These are phyloP conservation scores for Ochropleura plecta DNA, from an alignment of 2,888 invertebrate genomes.

Conservation along the genomic window DNA sequence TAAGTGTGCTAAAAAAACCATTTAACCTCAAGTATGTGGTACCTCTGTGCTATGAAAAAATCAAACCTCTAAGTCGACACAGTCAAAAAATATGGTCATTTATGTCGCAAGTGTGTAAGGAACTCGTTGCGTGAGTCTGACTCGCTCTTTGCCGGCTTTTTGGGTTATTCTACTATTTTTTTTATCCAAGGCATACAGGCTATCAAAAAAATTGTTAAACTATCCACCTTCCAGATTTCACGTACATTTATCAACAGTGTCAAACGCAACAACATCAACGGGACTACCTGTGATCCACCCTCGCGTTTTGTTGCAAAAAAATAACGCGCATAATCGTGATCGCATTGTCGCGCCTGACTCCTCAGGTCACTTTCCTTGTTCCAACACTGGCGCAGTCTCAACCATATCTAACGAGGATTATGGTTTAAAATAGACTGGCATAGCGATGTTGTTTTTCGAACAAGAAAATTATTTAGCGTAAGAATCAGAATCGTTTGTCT, in stretches of 20 bases:
- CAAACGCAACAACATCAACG: constrained; percentile 55
- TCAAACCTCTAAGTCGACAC: no score
- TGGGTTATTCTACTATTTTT: neutral
- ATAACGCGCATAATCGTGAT: constrained; percentile 73
- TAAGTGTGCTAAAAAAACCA: no score
- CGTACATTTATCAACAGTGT: constrained; percentile 41
- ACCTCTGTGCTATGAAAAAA: no score
- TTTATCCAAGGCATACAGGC: neutral
- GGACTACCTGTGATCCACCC: constrained; percentile 65
- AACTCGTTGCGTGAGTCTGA: no score
- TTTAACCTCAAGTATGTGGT: no score
- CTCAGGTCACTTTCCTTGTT: constrained; percentile 69
- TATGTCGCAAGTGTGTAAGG: no score
- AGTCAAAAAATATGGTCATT: no score
- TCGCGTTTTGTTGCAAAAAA: constrained; percentile 73
- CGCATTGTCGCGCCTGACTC: constrained; percentile 71
- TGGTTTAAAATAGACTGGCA: constrained; percentile 34
- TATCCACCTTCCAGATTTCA: constrained; percentile 5
- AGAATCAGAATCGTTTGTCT: constrained; percentile 66
- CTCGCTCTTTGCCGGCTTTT: neutral
- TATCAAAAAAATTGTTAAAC: neutral
- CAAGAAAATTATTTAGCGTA: constrained; percentile 67
- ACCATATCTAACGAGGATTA: constrained; percentile 11
- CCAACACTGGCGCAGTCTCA: constrained; percentile 30
- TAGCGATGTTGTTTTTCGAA: constrained; percentile 59